Conservation (phyloP, 2,797 vertebrate species). For the Etheostoma perlongum region DNA sequence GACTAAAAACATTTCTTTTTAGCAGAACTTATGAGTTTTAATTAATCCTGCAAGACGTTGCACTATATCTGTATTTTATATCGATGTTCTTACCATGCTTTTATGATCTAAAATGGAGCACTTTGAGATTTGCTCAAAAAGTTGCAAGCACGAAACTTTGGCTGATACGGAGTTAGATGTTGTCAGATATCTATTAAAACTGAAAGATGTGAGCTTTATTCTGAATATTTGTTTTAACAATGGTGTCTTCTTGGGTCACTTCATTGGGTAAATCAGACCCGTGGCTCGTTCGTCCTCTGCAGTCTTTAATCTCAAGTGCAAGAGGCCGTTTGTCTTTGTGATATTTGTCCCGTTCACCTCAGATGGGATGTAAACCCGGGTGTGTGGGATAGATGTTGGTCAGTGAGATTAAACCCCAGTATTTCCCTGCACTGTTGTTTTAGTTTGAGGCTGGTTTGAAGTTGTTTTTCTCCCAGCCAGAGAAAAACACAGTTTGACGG, state of each 20-base stretch:
- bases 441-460: slow-evolving; percentile 13
- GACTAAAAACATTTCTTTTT: too few relatives aligned
- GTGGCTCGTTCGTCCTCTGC: background rate
- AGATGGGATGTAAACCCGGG: background rate
- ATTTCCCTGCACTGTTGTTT: background rate
- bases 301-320: background rate
- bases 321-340: background rate
- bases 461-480: background rate
- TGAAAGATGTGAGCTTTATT: background rate
- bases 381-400: background rate
- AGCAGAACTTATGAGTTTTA: too few relatives aligned
- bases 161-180: slow-evolving; percentile 10
- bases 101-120: too few relatives aligned
- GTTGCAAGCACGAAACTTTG: background rate
- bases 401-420: slow-evolving; percentile 13
- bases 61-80: too few relatives aligned
- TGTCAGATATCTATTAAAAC: background rate
- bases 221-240: background rate
- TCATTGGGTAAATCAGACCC: background rate
- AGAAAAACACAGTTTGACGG: background rate
- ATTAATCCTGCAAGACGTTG: too few relatives aligned
- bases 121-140: background rate
- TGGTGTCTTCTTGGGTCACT: background rate
- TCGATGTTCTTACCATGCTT: too few relatives aligned
- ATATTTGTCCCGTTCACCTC: background rate